Evolutionary conservation across 1,140 invertebrate species (phyloP).

Genomic region (Contarinia nasturtii): DNA sequence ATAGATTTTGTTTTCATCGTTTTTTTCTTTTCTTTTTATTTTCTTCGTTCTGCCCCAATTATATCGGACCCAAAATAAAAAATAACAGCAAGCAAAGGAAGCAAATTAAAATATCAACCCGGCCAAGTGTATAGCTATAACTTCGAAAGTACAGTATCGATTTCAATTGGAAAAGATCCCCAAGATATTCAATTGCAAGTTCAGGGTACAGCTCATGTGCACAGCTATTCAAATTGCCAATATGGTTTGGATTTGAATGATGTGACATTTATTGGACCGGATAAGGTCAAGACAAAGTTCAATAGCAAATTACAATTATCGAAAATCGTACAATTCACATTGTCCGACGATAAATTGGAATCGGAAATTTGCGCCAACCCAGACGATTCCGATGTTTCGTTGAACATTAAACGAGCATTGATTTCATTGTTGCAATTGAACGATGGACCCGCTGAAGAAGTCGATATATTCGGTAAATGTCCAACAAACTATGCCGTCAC

Average conservation of each 20-base stretch:
- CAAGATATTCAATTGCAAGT: constrained; percentile 27
- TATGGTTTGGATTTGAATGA: constrained; percentile 27
- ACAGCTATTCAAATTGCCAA: constrained; percentile 28
- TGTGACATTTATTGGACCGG: constrained; percentile 26
- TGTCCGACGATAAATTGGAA: constrained; percentile 46
- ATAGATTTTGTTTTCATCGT: too few species aligned
- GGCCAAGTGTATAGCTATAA: constrained; percentile 17
- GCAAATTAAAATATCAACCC: constrained; percentile 11
- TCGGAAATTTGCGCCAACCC: constrained; percentile 46
- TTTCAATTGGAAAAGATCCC: constrained; percentile 9
- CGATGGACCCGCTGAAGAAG: constrained; percentile 7
- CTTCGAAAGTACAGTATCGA: constrained; percentile 18
- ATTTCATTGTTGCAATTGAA: constrained; percentile 66
- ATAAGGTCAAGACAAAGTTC: constrained; percentile 5
- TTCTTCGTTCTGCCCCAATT: too few species aligned
- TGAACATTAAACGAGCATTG: constrained; percentile 80
- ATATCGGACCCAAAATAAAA: too few species aligned
- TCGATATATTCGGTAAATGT: constrained; percentile 68
- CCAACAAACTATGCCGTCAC: constrained; percentile 44
- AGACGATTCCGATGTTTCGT: constrained; percentile 42
- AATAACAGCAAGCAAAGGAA: constrained; percentile 2
- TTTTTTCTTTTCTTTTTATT: too few species aligned
- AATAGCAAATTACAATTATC: neutral
- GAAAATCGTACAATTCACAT: constrained; percentile 38
- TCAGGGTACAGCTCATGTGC: constrained; percentile 27